phyloP scores from a whole-genome alignment of 2,113 vertebrate genomes.

The Dromas ardeola region DNA sequence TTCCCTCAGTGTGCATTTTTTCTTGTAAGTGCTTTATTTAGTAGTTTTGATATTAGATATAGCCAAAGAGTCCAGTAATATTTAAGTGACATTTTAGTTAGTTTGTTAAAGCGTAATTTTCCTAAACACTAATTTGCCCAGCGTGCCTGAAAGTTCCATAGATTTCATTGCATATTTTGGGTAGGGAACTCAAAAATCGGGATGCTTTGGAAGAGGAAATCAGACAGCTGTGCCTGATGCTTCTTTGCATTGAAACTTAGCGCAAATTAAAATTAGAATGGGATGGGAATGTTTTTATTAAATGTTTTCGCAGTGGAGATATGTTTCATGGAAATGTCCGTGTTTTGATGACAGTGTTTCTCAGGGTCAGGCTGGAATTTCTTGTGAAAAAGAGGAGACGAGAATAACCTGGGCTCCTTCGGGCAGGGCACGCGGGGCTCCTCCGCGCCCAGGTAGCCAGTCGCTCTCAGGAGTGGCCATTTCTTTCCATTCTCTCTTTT shows the following conservation, averaged over 20 bases:
- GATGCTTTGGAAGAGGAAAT: background rate
- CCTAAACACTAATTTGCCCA: background rate
- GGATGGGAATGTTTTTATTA: constrained; percentile 51
- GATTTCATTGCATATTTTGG: background rate
- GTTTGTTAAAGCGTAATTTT: background rate
- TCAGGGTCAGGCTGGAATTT: constrained; percentile 35
- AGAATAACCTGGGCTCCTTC: background rate
- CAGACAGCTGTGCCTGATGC: background rate
- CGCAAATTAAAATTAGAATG: constrained; percentile 43
- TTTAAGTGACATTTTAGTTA: background rate
- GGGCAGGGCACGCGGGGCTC: background rate
- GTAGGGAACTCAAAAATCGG: background rate
- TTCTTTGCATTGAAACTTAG: background rate
- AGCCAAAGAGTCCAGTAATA: background rate
- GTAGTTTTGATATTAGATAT: background rate
- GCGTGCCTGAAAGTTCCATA: background rate
- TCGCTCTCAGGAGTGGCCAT: background rate
- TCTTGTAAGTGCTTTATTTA: constrained; percentile 52
- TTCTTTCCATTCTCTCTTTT: background rate
- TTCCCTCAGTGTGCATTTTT: constrained; percentile 55
- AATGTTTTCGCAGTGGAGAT: constrained; percentile 13
- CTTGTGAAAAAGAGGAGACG: background rate
- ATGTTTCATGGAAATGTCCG: constrained; percentile 6
- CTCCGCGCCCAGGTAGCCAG: background rate
- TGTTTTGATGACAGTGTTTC: constrained; percentile 10